These are phyloP conservation scores for Tetramorium parvispinum DNA, from an alignment of 1,140 invertebrate genomes.

Conservation along the genomic window DNA sequence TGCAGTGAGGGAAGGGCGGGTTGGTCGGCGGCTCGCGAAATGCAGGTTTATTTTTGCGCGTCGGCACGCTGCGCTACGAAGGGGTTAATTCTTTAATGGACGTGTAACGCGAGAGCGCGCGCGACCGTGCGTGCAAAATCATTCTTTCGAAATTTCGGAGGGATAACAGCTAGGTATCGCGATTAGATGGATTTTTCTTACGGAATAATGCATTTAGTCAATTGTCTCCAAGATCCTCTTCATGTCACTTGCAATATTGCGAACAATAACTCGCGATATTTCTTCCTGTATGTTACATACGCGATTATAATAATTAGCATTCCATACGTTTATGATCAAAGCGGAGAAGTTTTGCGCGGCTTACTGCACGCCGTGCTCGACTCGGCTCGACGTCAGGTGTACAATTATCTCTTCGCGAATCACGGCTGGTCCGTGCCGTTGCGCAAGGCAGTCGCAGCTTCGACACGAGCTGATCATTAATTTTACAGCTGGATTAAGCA, in stretches of 20 bases:
- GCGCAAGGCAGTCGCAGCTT: conserved; percentile 51
- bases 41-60: conserved; percentile 49
- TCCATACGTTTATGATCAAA: conserved; percentile 1
- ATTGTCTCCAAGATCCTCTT: background rate
- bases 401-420: conserved; percentile 49
- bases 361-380: background rate
- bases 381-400: conserved; percentile 46
- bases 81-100: conserved; percentile 59
- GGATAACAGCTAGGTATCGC: background rate
- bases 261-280: background rate
- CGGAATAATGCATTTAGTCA: background rate
- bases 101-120: conserved; percentile 4
- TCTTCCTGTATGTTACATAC: background rate
- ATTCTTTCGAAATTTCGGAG: conserved; percentile 20
- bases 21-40: conserved; percentile 28
- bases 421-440: conserved; percentile 35
- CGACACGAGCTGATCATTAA: conserved; percentile 59
- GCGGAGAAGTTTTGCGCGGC: background rate
- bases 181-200: background rate
- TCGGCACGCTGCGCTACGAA: conserved; percentile 30
- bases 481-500: conserved; percentile 51
- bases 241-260: background rate
- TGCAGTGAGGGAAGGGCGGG: background rate
- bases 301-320: conserved; percentile 38
- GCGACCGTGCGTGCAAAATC: conserved; percentile 7